These are phyloP conservation scores for Pseudobourletiella spinata DNA, from an alignment of 1,140 invertebrate species.

Conservation along the genomic window DNA sequence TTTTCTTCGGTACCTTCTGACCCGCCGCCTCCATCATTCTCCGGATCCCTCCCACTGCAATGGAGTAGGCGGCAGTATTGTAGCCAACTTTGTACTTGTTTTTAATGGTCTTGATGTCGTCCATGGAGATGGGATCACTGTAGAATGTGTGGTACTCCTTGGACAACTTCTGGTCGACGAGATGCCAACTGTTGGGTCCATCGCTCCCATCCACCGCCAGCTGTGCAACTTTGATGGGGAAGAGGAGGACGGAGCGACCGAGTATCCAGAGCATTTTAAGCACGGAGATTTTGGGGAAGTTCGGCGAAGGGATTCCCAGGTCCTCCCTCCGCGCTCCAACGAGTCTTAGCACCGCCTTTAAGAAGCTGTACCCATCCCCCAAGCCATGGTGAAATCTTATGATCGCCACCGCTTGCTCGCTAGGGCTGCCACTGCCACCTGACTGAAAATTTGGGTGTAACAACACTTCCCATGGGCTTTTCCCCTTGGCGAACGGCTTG, in stretches of 20 bases:
- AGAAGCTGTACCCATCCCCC: not conserved
- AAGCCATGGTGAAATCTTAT: not conserved
- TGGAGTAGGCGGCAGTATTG: not conserved
- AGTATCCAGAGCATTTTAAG: not conserved
- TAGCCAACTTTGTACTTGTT: not conserved
- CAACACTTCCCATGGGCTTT: not conserved
- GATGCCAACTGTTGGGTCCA: not conserved
- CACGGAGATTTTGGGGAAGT: too few relatives aligned
- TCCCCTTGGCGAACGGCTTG: not conserved
- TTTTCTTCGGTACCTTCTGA: not conserved
- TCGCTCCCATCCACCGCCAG: not conserved
- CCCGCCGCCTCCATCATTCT: not conserved
- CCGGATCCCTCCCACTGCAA: not conserved
- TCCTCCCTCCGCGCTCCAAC: not conserved
- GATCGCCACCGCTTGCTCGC: not conserved
- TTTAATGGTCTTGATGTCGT: not conserved
- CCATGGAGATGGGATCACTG: not conserved
- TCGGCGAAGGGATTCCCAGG: too few relatives aligned
- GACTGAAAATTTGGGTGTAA: not conserved
- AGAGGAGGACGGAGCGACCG: not conserved
- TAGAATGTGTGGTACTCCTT: not conserved
- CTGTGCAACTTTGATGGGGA: not conserved
- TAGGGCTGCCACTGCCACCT: too few relatives aligned
- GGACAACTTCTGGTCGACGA: not conserved
- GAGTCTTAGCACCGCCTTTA: not conserved